Evolutionary conservation across 1,140 invertebrate genomes (phyloP).

Genomic region (Bombyx mori): ASM3026992v2 NC_085112.1:7889501-7890000

Average conservation of each 20-base stretch:
- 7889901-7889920: slow-evolving; percentile 84
- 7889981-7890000: slow-evolving; percentile 79
- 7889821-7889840: slow-evolving; percentile 56
- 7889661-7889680: slow-evolving; percentile 4
- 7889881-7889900: slow-evolving; percentile 82
- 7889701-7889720: slow-evolving; percentile 3
- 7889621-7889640: too few species aligned
- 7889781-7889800: slow-evolving; percentile 34
- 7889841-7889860: slow-evolving; percentile 74
- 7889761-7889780: slow-evolving; percentile 1
- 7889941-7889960: slow-evolving; percentile 82
- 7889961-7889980: slow-evolving; percentile 84
- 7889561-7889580: slow-evolving; percentile 7
- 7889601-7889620: background rate
- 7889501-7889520: slow-evolving; percentile 42
- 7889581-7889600: slow-evolving; percentile 31
- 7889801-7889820: slow-evolving; percentile 56
- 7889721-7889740: slow-evolving; percentile 3
- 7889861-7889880: slow-evolving; percentile 81
- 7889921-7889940: slow-evolving; percentile 82
- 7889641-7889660: background rate
- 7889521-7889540: slow-evolving; percentile 19
- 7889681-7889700: slow-evolving; percentile 8
- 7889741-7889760: background rate
- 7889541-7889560: slow-evolving; percentile 6